These are phyloP conservation scores for Xyliphius kryptos DNA, from an alignment of 2,113 vertebrate species.

Conservation along the genomic window DNA sequence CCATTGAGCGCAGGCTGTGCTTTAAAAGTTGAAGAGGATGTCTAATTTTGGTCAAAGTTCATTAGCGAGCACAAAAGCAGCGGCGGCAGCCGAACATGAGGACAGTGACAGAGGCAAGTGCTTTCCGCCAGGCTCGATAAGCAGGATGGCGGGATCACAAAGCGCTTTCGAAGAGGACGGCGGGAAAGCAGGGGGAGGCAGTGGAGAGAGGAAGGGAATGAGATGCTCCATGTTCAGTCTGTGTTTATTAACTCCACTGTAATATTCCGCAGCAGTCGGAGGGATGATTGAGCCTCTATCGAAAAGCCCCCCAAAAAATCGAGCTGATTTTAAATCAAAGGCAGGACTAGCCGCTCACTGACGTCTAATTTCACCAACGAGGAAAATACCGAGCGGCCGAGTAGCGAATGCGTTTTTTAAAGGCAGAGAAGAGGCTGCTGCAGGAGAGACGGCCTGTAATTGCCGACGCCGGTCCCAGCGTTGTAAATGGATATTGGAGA, in stretches of 20 bases:
- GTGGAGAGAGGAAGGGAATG: too few species aligned
- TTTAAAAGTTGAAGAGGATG: conserved; percentile 71
- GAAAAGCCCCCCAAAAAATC: conserved; percentile 11
- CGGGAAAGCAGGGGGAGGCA: conserved; percentile 41
- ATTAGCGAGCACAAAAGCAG: conserved; percentile 69
- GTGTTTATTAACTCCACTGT: too few species aligned
- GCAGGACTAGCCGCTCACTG: conserved; percentile 24
- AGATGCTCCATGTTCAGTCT: too few species aligned
- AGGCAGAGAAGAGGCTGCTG: conserved; percentile 38
- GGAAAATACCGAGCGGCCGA: conserved; percentile 38
- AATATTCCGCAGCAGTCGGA: too few species aligned
- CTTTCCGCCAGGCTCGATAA: conserved; percentile 63
- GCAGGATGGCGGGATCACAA: conserved; percentile 61
- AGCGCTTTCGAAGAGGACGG: conserved; percentile 54
- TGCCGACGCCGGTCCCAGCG: conserved; percentile 58
- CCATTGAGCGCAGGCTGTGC: conserved; percentile 64
- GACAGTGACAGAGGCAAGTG: conserved; percentile 69
- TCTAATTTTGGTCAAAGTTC: conserved; percentile 77
- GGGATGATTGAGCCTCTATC: too few species aligned
- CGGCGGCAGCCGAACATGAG: conserved; percentile 63
- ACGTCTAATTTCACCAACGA: conserved; percentile 43
- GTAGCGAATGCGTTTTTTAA: conserved; percentile 44
- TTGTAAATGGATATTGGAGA: conserved; percentile 74
- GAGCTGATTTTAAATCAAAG: conserved; percentile 26
- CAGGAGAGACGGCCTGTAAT: conserved; percentile 42